Evolutionary conservation across 2,113 vertebrate genomes (phyloP).

Genomic region (Motacilla tschutschensis): DNA sequence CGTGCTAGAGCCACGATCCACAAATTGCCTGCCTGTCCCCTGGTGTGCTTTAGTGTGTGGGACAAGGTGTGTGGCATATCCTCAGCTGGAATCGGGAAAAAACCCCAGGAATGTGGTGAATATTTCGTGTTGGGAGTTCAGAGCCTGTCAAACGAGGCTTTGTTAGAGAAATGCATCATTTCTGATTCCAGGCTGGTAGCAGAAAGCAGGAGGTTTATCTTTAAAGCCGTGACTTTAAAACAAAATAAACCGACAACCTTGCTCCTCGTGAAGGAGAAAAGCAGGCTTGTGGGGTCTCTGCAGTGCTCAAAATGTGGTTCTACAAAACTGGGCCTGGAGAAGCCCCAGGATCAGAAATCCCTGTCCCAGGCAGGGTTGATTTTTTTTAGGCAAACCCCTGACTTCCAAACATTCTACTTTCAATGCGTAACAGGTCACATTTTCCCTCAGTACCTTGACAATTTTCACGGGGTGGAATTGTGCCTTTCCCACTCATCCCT

Average conservation of each 20-base stretch:
- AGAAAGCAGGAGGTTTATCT: background rate
- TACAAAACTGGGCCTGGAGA: background rate
- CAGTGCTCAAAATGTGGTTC: background rate
- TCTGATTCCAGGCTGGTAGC: background rate
- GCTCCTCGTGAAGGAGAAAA: accelerated
- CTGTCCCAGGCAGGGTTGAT: background rate
- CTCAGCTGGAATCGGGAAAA: background rate
- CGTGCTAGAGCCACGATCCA: accelerated
- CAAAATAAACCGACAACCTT: background rate
- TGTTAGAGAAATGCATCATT: background rate
- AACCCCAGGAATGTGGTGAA: background rate
- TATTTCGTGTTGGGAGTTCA: background rate
- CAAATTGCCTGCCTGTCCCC: background rate
- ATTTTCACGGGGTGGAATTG: background rate
- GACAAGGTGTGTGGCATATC: background rate
- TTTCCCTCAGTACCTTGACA: background rate
- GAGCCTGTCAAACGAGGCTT: background rate
- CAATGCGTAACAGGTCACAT: background rate
- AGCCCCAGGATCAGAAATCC: background rate
- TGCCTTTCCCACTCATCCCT: background rate
- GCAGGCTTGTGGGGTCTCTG: background rate
- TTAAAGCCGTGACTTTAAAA: background rate
- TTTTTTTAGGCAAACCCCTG: background rate
- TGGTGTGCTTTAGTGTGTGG: background rate
- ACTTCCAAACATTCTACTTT: background rate